Percentiles rank a stretch among this genome's conserved stretches.
These are phyloP conservation scores for Dolichotis patagonum DNA, from an alignment of 2,113 vertebrate genomes.

Conservation along the genomic window DNA sequence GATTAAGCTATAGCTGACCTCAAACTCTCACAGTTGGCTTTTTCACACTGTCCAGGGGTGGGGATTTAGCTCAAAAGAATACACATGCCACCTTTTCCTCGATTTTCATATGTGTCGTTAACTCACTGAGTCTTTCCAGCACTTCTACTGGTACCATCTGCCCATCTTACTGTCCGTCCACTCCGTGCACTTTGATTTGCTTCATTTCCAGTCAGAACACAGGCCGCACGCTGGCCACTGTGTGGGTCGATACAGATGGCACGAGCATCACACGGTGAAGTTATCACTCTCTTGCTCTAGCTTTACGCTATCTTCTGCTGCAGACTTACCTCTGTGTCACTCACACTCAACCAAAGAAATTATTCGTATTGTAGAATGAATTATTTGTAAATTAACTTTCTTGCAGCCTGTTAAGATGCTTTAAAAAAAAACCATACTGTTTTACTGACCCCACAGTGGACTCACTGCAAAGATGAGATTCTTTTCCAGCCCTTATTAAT, in stretches of 20 bases:
- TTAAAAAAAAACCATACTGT: not conserved
- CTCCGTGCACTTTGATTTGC: not conserved
- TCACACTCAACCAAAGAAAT: not conserved
- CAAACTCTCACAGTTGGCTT: not conserved
- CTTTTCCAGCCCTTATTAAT: not conserved
- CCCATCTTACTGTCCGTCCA: not conserved
- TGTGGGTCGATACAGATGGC: too few species aligned
- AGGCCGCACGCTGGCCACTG: not conserved
- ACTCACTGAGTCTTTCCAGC: not conserved
- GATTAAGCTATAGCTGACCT: not conserved
- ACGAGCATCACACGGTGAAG: not conserved
- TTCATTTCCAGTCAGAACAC: not conserved
- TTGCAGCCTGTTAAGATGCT: not conserved
- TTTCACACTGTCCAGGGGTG: not conserved
- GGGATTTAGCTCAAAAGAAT: too few species aligned
- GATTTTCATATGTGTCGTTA: not conserved
- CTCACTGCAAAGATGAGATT: conserved; percentile 31
- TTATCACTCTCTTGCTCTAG: not conserved
- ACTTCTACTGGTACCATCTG: too few species aligned
- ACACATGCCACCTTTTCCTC: not conserved
- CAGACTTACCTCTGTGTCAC: not conserved
- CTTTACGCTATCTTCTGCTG: not conserved
- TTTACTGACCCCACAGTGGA: not conserved
- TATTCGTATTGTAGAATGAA: not conserved
- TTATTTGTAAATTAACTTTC: conserved; percentile 5